These are phyloP conservation scores for Drosophila tripunctata DNA, from an alignment of 2,888 invertebrate species.

Conservation along the genomic window DNA sequence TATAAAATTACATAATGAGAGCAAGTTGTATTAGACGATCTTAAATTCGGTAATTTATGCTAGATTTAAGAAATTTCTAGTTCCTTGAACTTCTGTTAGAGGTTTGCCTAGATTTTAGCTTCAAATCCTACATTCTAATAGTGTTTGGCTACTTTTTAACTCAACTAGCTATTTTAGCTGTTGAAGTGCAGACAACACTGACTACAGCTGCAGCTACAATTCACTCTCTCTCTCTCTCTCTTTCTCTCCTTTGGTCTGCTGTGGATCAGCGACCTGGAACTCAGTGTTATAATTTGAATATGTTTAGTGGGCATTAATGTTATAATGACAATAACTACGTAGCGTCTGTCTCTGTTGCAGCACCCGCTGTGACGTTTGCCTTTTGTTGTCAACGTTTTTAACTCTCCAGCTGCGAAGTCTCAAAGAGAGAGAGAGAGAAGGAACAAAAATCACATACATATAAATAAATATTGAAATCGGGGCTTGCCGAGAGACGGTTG, in stretches of 20 bases:
- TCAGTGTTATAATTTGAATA: constrained; percentile 81
- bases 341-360: constrained; percentile 62
- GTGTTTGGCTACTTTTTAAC: no score
- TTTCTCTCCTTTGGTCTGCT: background rate
- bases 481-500: constrained; percentile 73
- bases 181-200: no score
- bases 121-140: no score
- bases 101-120: no score
- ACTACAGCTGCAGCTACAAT: no score
- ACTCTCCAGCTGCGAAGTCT: constrained; percentile 36
- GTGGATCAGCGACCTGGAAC: constrained; percentile 34
- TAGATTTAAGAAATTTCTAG: no score
- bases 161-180: no score
- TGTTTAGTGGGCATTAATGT: constrained; percentile 82
- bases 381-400: constrained; percentile 76
- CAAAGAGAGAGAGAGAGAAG: constrained; percentile 20
- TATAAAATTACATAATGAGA: no score
- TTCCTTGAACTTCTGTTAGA: no score
- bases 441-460: constrained; percentile 10
- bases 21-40: no score
- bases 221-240: background rate
- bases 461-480: constrained; percentile 76
- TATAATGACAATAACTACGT: constrained; percentile 82
- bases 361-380: constrained; percentile 77
- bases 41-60: no score